Base-by-base conservation (phyloP, 2,888 invertebrate genomes). In the Seladonia tumulorum region DNA sequence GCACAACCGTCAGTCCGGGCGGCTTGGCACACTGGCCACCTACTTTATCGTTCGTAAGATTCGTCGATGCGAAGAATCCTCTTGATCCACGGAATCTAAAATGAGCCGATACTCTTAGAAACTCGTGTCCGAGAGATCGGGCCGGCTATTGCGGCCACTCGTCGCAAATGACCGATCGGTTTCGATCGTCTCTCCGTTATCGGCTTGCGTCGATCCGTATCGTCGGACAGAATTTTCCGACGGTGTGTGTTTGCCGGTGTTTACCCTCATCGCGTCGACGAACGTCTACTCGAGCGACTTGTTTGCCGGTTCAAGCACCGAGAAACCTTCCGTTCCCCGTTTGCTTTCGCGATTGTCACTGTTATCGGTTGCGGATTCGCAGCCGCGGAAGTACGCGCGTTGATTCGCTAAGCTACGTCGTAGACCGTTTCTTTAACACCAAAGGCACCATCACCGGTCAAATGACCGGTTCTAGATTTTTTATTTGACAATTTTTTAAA, bases 41-140 rank as follows among this genome's bases (percentile, higher is more conserved):
- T 84, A 83, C 79, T 79, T 71, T 63, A 79, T 71, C 71, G 57
- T 39, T 79, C 57, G 70, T 68, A 45, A 78, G 76, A 77, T 81
- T 63, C 22, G 22, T 39, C 57, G 78, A 83, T 84, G 29, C 29
- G 87, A 90, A 87, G 79, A 81, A 87, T 88, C 83, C 10, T 2
- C 53, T 22, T 18, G 42, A 87, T 78, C 87, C 83, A 81, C 39
- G 57, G 70, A 47, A 74, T 82, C 74, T 74, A 80, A 47, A 80
- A 76, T 47, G 35, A n/a, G 47, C 35, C 35, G 76, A 66, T n/a
- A 42, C 12, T 29, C 5, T 16, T 18, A 29, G 16, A 8, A 63
- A 18, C 45, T 22, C 18, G 42, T 45, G 35, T 8, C 29, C 45
- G 22, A 18, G 5, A 12, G 35, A 39, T 42, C 29, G 35, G 35